These are phyloP conservation scores for Drosophila austrosaltans DNA, from an alignment of 2,888 invertebrate genomes.

Conservation along the genomic window DNA sequence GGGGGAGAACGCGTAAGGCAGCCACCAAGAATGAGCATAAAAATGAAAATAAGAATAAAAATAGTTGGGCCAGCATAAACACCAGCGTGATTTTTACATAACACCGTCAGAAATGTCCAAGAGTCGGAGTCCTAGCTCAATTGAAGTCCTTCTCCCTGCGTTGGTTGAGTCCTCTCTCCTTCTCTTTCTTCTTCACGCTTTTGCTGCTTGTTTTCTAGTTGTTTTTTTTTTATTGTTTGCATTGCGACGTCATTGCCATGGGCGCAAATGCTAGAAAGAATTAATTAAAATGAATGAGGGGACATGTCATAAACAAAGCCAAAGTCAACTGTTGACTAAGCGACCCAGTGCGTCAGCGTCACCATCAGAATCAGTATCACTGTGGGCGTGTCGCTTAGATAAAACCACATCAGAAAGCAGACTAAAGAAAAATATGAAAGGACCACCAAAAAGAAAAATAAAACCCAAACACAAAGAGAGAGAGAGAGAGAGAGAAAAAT, in stretches of 20 bases:
- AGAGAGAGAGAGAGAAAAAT: conserved; percentile 57
- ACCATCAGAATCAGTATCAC: conserved; percentile 25
- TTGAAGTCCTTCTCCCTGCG: too few relatives aligned
- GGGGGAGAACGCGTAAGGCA: conserved; percentile 54
- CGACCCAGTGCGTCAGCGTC: conserved; percentile 39
- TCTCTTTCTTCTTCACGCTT: not conserved
- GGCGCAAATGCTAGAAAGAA: conserved; percentile 73
- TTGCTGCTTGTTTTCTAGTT: conserved; percentile 25
- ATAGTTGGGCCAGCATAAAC: conserved; percentile 75
- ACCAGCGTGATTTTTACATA: conserved; percentile 78
- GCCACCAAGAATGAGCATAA: conserved; percentile 57
- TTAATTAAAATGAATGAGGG: conserved; percentile 80
- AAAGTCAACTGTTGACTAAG: conserved; percentile 77
- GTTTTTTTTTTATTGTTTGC: conserved; percentile 64
- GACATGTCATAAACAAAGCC: conserved; percentile 78
- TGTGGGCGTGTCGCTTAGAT: conserved; percentile 59
- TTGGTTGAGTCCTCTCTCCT: conserved; percentile 11
- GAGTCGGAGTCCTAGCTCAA: conserved; percentile 3
- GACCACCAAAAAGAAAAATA: not conserved
- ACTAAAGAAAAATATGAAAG: conserved; percentile 15
- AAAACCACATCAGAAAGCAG: conserved; percentile 71
- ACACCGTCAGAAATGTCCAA: conserved; percentile 38
- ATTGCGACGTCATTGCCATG: conserved; percentile 74
- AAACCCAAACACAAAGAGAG: conserved; percentile 13
- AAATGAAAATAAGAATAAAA: conserved; percentile 71